Conservation (phyloP, 2,113 vertebrate species). For the Todiramphus saurophagus region DNA sequence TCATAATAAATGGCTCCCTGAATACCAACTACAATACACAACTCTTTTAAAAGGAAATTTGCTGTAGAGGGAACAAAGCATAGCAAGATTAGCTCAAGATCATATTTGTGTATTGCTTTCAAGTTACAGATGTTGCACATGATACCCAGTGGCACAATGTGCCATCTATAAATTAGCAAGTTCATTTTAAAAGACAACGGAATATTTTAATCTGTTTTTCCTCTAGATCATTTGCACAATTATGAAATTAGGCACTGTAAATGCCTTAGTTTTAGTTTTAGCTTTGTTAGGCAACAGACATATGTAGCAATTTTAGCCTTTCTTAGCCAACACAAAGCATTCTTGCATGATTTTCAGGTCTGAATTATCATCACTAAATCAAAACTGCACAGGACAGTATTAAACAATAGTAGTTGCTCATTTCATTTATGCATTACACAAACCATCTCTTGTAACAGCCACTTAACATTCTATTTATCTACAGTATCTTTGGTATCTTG, state of each 20-base stretch:
- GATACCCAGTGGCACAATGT: neutral
- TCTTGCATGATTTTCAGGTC: neutral
- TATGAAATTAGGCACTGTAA: neutral
- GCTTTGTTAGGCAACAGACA: neutral
- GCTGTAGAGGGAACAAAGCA: neutral
- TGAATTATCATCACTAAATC: neutral
- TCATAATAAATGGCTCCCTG: neutral
- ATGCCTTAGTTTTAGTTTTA: neutral
- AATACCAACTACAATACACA: neutral
- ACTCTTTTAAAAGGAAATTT: neutral
- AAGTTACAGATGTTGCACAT: neutral
- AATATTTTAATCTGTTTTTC: neutral
- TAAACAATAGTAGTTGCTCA: neutral
- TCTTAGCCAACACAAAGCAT: neutral
- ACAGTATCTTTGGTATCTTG: neutral
- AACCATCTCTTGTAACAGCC: neutral
- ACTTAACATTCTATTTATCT: neutral
- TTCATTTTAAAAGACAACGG: neutral
- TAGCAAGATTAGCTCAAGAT: neutral
- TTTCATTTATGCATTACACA: neutral
- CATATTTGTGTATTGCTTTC: neutral
- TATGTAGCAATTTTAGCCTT: neutral
- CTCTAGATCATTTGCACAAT: neutral
- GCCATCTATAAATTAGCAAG: neutral
- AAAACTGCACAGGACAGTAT: neutral